phyloP scores from a whole-genome alignment of 2,888 invertebrate species.

The Caenorhabditis auriculariae region DNA sequence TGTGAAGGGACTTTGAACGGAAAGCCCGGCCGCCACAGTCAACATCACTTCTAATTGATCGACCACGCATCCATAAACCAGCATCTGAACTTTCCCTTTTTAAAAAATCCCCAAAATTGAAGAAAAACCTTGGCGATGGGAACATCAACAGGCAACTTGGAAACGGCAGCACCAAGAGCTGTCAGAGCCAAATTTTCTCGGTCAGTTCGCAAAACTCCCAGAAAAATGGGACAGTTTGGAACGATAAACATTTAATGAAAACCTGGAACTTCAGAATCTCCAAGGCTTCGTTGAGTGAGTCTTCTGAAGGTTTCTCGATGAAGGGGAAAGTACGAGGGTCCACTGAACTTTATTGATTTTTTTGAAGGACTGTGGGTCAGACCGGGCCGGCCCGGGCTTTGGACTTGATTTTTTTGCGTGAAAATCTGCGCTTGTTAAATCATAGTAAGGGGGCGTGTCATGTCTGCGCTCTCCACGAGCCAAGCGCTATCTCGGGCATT shows the following conservation, averaged over 20 bases:
- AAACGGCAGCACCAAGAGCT: constrained; percentile 76
- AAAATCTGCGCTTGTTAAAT: not conserved
- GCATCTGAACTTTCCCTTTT: constrained; percentile 36
- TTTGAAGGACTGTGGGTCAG: not conserved
- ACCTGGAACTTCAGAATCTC: constrained; percentile 81
- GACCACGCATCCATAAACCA: constrained; percentile 52
- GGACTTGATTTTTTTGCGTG: not conserved
- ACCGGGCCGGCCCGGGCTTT: not conserved
- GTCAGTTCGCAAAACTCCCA: constrained; percentile 34
- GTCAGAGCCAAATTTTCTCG: constrained; percentile 44
- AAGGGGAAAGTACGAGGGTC: constrained; percentile 77
- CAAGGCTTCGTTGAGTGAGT: constrained; percentile 83
- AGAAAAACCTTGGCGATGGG: constrained; percentile 82
- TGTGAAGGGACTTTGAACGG: constrained; percentile 89
- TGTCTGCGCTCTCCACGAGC: too few species aligned
- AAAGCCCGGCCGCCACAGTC: constrained; percentile 85
- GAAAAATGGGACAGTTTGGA: not conserved
- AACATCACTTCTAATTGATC: constrained; percentile 71
- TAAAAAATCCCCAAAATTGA: not conserved
- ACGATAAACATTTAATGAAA: constrained; percentile 62
- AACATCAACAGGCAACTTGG: constrained; percentile 89
- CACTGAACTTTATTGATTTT: constrained; percentile 28
- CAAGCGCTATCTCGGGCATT: too few species aligned
- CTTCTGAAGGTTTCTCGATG: constrained; percentile 83
- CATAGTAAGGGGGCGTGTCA: not conserved